Evolutionary conservation across 1,140 invertebrate species (phyloP), one percentile per base, ranked within the genome.

Genomic region (Ostrea denselamellosa): DNA sequence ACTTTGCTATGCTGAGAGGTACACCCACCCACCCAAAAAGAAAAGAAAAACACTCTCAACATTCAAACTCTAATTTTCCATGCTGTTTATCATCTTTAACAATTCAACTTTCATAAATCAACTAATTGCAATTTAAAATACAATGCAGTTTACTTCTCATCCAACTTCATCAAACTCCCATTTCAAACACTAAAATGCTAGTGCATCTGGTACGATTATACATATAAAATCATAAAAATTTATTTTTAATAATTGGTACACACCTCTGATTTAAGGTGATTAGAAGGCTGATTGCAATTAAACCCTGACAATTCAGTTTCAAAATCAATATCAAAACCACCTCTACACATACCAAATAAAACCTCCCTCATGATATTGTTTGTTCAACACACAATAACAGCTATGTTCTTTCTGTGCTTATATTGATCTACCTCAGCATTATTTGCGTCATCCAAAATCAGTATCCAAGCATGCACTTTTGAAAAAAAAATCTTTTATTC

Each of bases 251-350:
- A 19, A 62, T 14, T n/a, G 17, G n/a, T 62, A 19, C 17, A n/a
- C 17, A 19, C 56, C 19, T 62, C n/a, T 62, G 14, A 34, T 77
- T 62, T 62, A 77, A 77, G 68, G 25, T 77, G 68, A 77, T 77
- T 28, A 77, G 8, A 77, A 28, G 68, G 25, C 28, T 77, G 25
- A 12, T 12, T 25, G 25, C 28, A 25, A 77, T 77, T 77, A 77
- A 34, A 77, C 14, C 25, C 28, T 12, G 68, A 25, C 28, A n/a
- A 71, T 71, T 71, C 25, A 12, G 25, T 34, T 14, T 77, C 25
- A 77, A 77, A 77, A 77, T 77, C 68, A 77, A 77, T 77, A 77
- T 77, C 0, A 77, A 77, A 77, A 77, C 25, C 28, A 77, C 68
- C 28, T 77, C 25, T 77, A 34, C 68, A 77, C 28, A 44, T 77